These are phyloP conservation scores for Nebria ingens DNA, from an alignment of 1,140 invertebrate genomes.

Conservation along the genomic window DNA sequence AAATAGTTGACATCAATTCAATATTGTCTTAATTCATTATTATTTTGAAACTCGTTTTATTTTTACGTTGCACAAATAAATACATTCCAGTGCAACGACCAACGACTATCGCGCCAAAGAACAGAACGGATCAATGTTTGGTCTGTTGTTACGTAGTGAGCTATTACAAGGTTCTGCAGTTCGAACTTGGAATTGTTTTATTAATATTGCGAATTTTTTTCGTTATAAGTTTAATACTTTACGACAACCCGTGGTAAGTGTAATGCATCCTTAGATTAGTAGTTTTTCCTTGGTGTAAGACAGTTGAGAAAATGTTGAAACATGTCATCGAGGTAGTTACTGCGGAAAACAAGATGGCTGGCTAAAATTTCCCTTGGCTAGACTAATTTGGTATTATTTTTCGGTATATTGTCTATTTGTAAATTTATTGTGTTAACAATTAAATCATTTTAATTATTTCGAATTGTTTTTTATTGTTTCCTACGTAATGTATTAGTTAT, in stretches of 20 bases:
- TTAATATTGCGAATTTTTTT: slow-evolving; percentile 42
- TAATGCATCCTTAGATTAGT: neutral
- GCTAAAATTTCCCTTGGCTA: slow-evolving; percentile 9
- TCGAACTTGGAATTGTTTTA: slow-evolving; percentile 49
- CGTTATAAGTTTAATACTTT: slow-evolving; percentile 46
- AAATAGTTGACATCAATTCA: slow-evolving; percentile 3
- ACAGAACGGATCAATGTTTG: slow-evolving; percentile 44
- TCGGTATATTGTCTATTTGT: too few species aligned
- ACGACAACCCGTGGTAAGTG: slow-evolving; percentile 43
- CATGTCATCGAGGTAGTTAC: neutral
- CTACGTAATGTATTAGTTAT: too few species aligned
- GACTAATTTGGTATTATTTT: too few species aligned
- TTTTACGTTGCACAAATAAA: too few species aligned
- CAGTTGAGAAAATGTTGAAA: neutral
- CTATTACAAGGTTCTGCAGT: slow-evolving; percentile 48
- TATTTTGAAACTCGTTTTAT: too few species aligned
- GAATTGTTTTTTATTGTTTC: too few species aligned
- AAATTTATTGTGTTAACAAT: too few species aligned
- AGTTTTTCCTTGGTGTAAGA: neutral
- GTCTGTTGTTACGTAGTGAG: slow-evolving; percentile 45
- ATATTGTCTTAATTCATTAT: too few species aligned
- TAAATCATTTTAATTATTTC: too few species aligned
- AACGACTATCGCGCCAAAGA: slow-evolving; percentile 25
- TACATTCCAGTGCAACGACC: slow-evolving; percentile 19
- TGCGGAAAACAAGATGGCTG: neutral